These are phyloP conservation scores for Sigmodon hispidus DNA, from an alignment of 2,113 vertebrate genomes.

Conservation along the genomic window DNA sequence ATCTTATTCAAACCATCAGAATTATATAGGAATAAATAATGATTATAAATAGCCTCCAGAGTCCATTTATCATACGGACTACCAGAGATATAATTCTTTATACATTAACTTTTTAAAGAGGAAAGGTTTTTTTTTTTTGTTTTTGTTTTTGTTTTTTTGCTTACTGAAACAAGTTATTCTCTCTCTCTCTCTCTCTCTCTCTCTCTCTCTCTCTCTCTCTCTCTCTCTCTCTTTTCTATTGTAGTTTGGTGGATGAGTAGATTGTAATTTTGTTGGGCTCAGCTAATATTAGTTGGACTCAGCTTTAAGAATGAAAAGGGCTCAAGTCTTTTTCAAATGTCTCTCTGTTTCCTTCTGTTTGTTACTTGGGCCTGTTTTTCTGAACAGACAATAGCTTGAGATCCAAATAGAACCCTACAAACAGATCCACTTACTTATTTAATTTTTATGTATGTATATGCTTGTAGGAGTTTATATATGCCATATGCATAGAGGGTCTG, in stretches of 20 bases:
- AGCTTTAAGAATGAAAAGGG: neutral
- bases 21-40: too few species aligned
- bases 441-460: neutral
- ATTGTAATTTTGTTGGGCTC: conserved; percentile 1
- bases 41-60: too few species aligned
- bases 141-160: too few species aligned
- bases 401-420: neutral
- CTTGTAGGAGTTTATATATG: neutral
- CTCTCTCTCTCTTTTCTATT: too few species aligned
- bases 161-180: too few species aligned
- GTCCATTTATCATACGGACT: too few species aligned
- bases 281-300: neutral
- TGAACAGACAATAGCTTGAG: neutral
- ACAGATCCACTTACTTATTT: neutral
- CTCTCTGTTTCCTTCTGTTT: neutral
- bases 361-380: neutral
- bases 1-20: too few species aligned
- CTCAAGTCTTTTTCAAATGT: neutral
- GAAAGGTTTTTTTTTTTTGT: too few species aligned
- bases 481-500: neutral
- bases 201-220: too few species aligned
- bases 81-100: too few species aligned
- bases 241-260: neutral
- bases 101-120: too few species aligned
- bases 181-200: too few species aligned